Percentiles rank a stretch among this genome's conserved stretches.
These are phyloP conservation scores for Athalia cordata DNA, from an alignment of 2,888 invertebrate species.

Conservation along the genomic window DNA sequence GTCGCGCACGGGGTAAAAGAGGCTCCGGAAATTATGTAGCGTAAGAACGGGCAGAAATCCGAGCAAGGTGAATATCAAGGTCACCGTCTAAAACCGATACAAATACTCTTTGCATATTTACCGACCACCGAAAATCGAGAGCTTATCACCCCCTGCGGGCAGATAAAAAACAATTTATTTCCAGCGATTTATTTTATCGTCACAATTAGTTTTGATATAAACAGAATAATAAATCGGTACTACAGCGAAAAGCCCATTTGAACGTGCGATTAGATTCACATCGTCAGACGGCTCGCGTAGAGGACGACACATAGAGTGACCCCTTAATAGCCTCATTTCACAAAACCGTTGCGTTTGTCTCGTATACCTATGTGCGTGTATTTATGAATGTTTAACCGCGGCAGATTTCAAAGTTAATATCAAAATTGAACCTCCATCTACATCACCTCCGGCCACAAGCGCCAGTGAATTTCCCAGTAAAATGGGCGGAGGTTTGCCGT, in stretches of 20 bases:
- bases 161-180: too few relatives aligned
- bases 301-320: slow-evolving; percentile 56
- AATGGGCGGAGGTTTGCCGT: too few relatives aligned
- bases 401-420: slow-evolving; percentile 20
- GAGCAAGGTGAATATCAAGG: too few relatives aligned
- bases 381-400: slow-evolving; percentile 27
- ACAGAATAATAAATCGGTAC: too few relatives aligned
- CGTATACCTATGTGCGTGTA: slow-evolving; percentile 1
- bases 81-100: too few relatives aligned
- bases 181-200: slow-evolving; percentile 1
- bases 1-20: background rate
- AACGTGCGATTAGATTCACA: slow-evolving; percentile 56
- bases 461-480: too few relatives aligned
- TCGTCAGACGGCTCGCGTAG: slow-evolving; percentile 47
- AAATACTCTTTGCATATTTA: too few relatives aligned
- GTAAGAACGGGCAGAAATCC: too few relatives aligned
- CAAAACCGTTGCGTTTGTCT: slow-evolving; percentile 60
- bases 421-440: slow-evolving; percentile 3
- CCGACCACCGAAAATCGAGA: too few relatives aligned
- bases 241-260: slow-evolving; percentile 49
- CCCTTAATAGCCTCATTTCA: slow-evolving; percentile 66
- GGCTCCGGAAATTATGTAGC: background rate
- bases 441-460: background rate
- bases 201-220: background rate
- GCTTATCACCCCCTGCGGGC: too few relatives aligned